A percentile compares a stretch with the other conserved stretches of the same genome.
phyloP scores from a whole-genome alignment of 2,797 vertebrate species.

The Ataeniobius toweri region DNA sequence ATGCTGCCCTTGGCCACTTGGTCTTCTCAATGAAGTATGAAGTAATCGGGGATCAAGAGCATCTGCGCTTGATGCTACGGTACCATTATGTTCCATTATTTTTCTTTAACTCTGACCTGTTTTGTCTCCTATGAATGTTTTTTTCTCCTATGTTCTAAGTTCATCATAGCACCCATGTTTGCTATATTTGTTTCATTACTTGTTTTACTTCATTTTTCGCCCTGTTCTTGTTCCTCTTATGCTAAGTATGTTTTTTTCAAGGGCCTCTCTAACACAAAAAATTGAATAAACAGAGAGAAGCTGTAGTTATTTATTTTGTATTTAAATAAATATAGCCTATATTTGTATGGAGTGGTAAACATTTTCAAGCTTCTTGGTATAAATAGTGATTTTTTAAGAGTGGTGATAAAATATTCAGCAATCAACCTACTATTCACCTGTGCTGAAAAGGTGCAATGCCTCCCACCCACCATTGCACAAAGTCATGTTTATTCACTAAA shows the following conservation, averaged over 20 bases:
- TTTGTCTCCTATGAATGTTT: slow-evolving; percentile 18
- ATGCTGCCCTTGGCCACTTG: slow-evolving; percentile 89
- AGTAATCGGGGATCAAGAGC: slow-evolving; percentile 94
- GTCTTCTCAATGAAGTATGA: slow-evolving; percentile 98
- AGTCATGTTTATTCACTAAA: slow-evolving; percentile 20
- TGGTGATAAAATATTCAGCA: slow-evolving; percentile 23
- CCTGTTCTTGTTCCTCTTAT: background rate
- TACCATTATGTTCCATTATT: slow-evolving; percentile 61
- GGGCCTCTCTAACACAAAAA: background rate
- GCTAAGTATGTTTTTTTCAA: background rate
- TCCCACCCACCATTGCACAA: slow-evolving; percentile 33
- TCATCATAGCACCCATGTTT: background rate
- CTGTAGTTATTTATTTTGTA: background rate
- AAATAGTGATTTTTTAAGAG: slow-evolving; percentile 27
- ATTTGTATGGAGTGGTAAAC: slow-evolving; percentile 8
- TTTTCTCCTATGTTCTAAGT: background rate
- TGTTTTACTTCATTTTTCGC: background rate
- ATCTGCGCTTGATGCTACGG: slow-evolving; percentile 93
- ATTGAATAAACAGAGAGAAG: background rate
- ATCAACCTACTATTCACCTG: slow-evolving; percentile 31
- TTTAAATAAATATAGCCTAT: slow-evolving; percentile 8
- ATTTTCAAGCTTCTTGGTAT: background rate
- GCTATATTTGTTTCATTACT: background rate
- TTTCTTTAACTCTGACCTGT: slow-evolving; percentile 14
- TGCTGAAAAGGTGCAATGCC: slow-evolving; percentile 23